Evolutionary conservation across 2,888 invertebrate genomes (phyloP).

Genomic region (Cantharis lateralis): DNA sequence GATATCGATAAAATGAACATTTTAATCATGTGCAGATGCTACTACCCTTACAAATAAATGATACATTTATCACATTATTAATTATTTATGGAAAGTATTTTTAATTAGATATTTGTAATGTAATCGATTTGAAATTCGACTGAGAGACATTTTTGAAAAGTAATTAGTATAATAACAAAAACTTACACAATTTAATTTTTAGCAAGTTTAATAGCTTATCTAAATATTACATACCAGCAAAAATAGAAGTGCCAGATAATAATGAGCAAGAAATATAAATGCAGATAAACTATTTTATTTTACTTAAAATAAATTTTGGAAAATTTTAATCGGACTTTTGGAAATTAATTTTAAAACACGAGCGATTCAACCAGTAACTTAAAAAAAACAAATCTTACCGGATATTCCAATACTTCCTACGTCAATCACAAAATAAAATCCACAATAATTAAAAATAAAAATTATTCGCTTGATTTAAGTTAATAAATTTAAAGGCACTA

Average conservation of each 20-base stretch:
- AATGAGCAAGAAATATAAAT: no score
- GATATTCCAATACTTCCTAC: background rate
- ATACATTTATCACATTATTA: background rate
- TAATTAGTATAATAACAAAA: no score
- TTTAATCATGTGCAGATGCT: background rate
- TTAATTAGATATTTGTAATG: background rate
- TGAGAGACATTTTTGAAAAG: no score
- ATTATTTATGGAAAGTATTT: background rate
- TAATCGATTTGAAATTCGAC: no score
- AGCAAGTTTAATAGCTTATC: no score
- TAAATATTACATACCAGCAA: no score
- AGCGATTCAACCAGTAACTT: background rate
- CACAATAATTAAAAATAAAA: background rate
- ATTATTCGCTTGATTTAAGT: background rate
- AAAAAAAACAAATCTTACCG: background rate
- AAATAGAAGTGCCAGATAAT: no score
- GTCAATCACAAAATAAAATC: background rate
- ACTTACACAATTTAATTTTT: no score
- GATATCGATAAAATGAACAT: background rate
- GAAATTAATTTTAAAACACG: no score
- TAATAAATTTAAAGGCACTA: background rate
- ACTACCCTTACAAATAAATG: background rate
- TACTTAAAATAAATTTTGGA: no score
- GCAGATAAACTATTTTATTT: no score
- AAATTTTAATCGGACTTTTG: no score